Evolutionary conservation across 2,888 invertebrate genomes (phyloP), one percentile per base, ranked within the genome.

Genomic region (Coenonympha glycerion): DNA sequence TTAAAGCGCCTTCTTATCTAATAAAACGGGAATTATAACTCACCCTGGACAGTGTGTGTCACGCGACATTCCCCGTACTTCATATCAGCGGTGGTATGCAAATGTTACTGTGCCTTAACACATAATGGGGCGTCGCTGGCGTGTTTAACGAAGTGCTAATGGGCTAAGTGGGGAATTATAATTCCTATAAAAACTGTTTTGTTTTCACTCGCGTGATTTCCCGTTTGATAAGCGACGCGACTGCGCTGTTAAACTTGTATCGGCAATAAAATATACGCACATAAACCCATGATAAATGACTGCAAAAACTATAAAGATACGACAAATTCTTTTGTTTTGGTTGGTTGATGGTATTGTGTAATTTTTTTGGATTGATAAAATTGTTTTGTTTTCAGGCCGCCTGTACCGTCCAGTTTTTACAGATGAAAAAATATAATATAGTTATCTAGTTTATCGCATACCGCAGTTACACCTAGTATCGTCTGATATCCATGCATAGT

Each of bases 11-110:
- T 70, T 60, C 64, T 66, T 77, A 71, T 66, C 65, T 71, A 77
- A 78, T 76, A 76, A 81, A 83, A 82, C 72, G 73, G 73, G 73
- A 75, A 76, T 77, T 79, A 78, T 81, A 81, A 80, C 67, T 77
- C 71, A 68, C 69, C 67, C 65, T 64, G 64, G 69, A 70, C 73
- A 77, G 71, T 73, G 71, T 71, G 74, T 73, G 71, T 65, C 79
- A 80, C 68, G 76, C 73, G 62, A 73, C 81, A 76, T 80, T 80
- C 75, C 68, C 64, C 47, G 50, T 42, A 40, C 49, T 45, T 46
- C 53, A 53, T 47, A 30, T 44, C 44, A 28, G 36, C 41, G 24
- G 18, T 28, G 30, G 47, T 73, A 79, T 78, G 79, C 77, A 76
- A 79, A 79, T 78, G 66, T 64, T 55, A 58, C 62, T 64, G 50